Conservation (phyloP, 2,888 invertebrate species). For the Venusia cambrica region DNA sequence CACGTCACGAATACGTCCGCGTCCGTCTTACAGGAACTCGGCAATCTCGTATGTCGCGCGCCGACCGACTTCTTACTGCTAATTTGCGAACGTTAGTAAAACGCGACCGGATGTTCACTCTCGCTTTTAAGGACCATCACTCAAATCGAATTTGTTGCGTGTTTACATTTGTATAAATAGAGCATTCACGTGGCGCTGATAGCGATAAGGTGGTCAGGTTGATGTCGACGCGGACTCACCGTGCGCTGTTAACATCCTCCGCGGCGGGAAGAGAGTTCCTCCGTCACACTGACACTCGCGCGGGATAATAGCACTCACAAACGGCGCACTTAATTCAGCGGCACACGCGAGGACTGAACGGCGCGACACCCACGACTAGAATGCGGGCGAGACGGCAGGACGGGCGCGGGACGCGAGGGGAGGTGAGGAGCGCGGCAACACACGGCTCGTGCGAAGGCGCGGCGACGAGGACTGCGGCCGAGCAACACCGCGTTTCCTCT, state of each 20-base stretch:
- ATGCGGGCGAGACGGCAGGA: conserved; percentile 69
- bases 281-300: conserved; percentile 77
- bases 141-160: conserved; percentile 71
- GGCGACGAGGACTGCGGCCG: conserved; percentile 76
- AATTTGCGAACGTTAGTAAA: conserved; percentile 59
- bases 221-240: conserved; percentile 65
- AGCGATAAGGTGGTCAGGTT: conserved; percentile 60
- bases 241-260: conserved; percentile 81
- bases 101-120: conserved; percentile 56
- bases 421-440: conserved; percentile 61
- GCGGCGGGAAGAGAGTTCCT: conserved; percentile 66
- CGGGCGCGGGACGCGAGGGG: conserved; percentile 69
- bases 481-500: conserved; percentile 59
- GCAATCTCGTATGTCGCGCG: conserved; percentile 67
- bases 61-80: conserved; percentile 63
- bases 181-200: conserved; percentile 75
- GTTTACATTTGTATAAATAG: conserved; percentile 79
- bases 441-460: conserved; percentile 76
- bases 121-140: conserved; percentile 57
- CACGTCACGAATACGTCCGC: conserved; percentile 50
- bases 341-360: conserved; percentile 79
- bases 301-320: conserved; percentile 77
- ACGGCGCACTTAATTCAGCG: conserved; percentile 76
- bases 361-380: conserved; percentile 80
- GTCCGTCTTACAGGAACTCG: conserved; percentile 72